These are phyloP conservation scores for Plectrocnemia conspersa DNA, from an alignment of 1,140 invertebrate genomes.

Conservation along the genomic window DNA sequence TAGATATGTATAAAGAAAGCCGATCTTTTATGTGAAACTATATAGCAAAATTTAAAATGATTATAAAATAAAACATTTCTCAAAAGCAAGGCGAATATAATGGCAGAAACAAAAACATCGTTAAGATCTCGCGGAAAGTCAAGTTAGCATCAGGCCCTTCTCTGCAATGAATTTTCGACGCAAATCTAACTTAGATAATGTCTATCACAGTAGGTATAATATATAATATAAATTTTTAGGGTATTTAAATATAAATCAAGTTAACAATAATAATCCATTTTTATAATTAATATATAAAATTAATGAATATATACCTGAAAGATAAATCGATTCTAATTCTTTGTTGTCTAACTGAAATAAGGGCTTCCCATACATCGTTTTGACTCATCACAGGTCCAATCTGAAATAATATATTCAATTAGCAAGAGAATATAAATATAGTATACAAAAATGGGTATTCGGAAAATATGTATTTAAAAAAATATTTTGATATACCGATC, in stretches of 20 bases:
- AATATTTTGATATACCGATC: too few species aligned
- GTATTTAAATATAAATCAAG: neutral
- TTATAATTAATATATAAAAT: neutral
- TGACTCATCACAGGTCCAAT: conserved; percentile 34
- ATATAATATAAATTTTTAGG: neutral
- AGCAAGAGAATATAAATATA: neutral
- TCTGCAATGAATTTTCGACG: too few species aligned
- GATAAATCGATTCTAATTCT: conserved; percentile 54
- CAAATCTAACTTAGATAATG: too few species aligned
- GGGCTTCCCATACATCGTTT: conserved; percentile 63
- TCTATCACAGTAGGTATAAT: too few species aligned
- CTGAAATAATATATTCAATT: conserved; percentile 13
- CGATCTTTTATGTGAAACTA: neutral
- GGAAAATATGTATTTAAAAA: neutral
- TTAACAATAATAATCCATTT: neutral
- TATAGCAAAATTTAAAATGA: neutral
- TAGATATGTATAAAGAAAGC: neutral
- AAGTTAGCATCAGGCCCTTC: too few species aligned
- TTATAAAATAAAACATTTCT: neutral
- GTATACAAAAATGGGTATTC: neutral
- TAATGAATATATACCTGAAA: conserved; percentile 40
- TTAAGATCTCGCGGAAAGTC: too few species aligned
- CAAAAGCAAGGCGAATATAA: neutral
- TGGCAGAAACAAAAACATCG: too few species aligned
- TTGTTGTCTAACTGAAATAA: conserved; percentile 61